phyloP scores from a whole-genome alignment of 2,797 vertebrate genomes.

The Spinus olivaceus region DNA sequence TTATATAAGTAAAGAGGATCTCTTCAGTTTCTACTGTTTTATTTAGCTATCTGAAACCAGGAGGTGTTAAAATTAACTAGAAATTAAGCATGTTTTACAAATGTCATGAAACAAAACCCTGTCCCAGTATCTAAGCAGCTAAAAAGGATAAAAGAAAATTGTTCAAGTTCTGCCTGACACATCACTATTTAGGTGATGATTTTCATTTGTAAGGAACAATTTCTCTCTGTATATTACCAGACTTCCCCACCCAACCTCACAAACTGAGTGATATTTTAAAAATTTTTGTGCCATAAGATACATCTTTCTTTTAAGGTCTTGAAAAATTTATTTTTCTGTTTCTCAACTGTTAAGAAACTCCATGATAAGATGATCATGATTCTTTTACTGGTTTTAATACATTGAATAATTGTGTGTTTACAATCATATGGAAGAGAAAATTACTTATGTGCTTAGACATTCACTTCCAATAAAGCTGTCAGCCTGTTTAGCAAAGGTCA shows the following conservation, averaged over 20 bases:
- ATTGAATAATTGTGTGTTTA: neutral
- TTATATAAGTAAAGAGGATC: neutral
- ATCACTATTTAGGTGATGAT: neutral
- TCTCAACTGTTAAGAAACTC: neutral
- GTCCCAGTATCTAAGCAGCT: neutral
- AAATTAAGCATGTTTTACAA: neutral
- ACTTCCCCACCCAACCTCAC: neutral
- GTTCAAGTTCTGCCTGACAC: neutral
- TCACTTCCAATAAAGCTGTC: slow-evolving; percentile 25
- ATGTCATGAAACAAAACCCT: neutral
- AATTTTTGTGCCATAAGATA: neutral
- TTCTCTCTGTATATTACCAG: neutral
- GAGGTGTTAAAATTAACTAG: neutral
- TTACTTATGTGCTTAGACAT: neutral
- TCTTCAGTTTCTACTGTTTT: neutral
- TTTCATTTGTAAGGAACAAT: neutral
- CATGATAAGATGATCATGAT: neutral
- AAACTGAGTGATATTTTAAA: neutral
- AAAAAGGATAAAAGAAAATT: neutral
- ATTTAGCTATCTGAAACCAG: neutral
- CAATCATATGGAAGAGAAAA: slow-evolving; percentile 21
- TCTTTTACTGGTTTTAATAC: neutral
- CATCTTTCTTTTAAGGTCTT: neutral
- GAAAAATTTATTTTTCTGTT: neutral
- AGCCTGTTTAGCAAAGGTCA: slow-evolving; percentile 14